Evolutionary conservation across 2,113 vertebrate species (phyloP).

Genomic region (Pelodiscus sinensis): DNA sequence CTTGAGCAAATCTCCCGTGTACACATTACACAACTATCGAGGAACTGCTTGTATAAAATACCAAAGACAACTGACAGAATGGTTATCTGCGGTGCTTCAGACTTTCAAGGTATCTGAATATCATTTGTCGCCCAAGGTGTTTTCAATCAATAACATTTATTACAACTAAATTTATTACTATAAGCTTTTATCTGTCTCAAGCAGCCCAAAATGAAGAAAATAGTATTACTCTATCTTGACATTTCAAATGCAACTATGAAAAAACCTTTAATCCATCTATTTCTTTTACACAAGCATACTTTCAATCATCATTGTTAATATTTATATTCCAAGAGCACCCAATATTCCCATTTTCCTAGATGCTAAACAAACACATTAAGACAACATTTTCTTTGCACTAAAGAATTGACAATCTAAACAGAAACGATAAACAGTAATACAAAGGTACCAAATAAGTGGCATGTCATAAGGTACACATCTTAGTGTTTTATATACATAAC

Average conservation of each 20-base stretch:
- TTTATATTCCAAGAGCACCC: neutral
- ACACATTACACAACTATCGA: neutral
- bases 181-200: neutral
- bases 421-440: neutral
- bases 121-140: neutral
- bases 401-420: neutral
- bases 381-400: neutral
- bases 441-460: neutral
- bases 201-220: neutral
- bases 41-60: neutral
- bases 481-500: neutral
- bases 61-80: neutral
- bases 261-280: neutral
- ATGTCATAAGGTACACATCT: neutral
- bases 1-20: neutral
- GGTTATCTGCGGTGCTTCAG: neutral
- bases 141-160: neutral
- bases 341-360: neutral
- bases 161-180: neutral
- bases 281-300: neutral
- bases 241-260: neutral
- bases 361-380: neutral
- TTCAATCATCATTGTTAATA: neutral
- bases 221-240: neutral
- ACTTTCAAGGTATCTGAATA: fast-evolving